Base-by-base conservation (phyloP, 2,797 vertebrate genomes). In the Melopsittacus undulatus region DNA sequence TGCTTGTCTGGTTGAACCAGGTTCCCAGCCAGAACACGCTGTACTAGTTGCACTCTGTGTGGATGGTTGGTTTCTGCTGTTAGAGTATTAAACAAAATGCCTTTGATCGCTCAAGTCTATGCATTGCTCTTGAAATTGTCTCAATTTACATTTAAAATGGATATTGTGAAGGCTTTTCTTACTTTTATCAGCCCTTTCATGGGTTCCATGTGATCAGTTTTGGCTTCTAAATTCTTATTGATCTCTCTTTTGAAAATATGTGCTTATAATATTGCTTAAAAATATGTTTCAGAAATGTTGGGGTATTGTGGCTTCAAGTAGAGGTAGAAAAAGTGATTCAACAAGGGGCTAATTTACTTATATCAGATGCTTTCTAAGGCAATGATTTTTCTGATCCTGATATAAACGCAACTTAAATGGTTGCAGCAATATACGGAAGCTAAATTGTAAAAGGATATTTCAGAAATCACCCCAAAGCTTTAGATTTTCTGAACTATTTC, bases 221-320 rank as follows among this genome's bases (percentile, higher is more conserved):
- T 27, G 40, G 11, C 48, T 77, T 30, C n/a, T 43, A 13, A 89
- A 43, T 75, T 34, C 16, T 29, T 20, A 67, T 6, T 16, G 8
- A 43, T 49, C 9, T 54, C 15, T 22, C 7, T 13, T 18, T 36
- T 5, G 8, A 17, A 24, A 75, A 70, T 21, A 38, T 0, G n/a
- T 72, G n/a, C 20, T 6, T 68, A 7, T 17, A 5, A 1, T 16
- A n/a, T 51, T 83, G 76, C 48, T 77, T 86, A 4, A 67, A 38
- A 52, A 20, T 38, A 18, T 13, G 27, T 49, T 49, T 32, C 4
- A 4, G 8, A 40, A 1, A 1, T 5, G 45, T n/a, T 11, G 2
- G 17, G 11, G 8, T 51, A 0, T 32, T 86, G 57, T 32, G 29
- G 32, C 36, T 57, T 59, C 10, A 52, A 30, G 24, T 13, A 13